Evolutionary conservation across 1,140 invertebrate genomes (phyloP).

Genomic region (Procambarus clarkii): DNA sequence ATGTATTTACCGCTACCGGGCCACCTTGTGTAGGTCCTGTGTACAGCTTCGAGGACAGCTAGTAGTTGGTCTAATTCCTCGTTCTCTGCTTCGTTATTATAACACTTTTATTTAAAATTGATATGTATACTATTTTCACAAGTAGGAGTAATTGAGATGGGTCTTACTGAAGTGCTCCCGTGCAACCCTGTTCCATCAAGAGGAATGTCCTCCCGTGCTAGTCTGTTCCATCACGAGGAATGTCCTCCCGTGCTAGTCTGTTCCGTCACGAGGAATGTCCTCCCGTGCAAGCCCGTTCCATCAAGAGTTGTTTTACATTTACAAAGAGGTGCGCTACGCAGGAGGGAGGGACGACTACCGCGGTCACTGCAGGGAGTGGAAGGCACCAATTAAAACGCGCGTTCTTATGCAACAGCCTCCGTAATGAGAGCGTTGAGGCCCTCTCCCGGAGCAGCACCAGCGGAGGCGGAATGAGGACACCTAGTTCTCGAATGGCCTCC

Average conservation of each 20-base stretch:
- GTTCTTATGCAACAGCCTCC: conserved; percentile 28
- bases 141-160: too few species aligned
- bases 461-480: neutral
- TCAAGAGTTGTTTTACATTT: conserved; percentile 42
- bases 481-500: too few species aligned
- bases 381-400: conserved; percentile 32
- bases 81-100: too few species aligned
- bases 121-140: too few species aligned
- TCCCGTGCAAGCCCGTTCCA: neutral
- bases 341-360: neutral
- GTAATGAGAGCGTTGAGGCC: neutral
- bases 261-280: conserved; percentile 9
- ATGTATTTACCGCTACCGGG: too few species aligned
- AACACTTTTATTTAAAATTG: too few species aligned
- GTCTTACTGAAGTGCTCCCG: neutral
- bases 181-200: neutral
- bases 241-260: neutral
- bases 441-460: too few species aligned
- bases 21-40: too few species aligned
- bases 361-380: conserved; percentile 2
- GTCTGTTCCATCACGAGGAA: conserved; percentile 1
- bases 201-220: neutral
- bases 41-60: too few species aligned
- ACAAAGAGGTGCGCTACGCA: conserved; percentile 15
- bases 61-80: too few species aligned